Evolutionary conservation across 1,140 invertebrate species (phyloP).

Genomic region (Cylas formicarius): DNA sequence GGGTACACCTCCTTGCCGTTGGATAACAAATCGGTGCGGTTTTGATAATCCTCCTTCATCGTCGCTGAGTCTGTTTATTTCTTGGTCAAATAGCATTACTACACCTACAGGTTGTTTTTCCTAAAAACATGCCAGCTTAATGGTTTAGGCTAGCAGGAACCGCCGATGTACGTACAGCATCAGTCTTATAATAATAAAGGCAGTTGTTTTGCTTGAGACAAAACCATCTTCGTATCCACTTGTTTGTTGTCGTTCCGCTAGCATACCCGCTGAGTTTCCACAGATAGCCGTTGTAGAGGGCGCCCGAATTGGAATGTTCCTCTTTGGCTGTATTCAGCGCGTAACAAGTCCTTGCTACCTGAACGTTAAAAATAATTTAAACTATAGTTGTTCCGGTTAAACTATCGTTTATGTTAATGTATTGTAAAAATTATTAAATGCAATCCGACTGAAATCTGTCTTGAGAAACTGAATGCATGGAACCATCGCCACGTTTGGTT

Average conservation of each 20-base stretch:
- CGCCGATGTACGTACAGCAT: conserved; percentile 53
- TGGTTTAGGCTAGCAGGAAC: no score
- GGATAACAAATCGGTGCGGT: conserved; percentile 61
- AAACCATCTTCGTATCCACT: conserved; percentile 89
- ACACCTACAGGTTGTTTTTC: conserved; percentile 84
- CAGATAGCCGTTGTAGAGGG: conserved; percentile 69
- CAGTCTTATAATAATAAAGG: conserved; percentile 91
- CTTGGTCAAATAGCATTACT: conserved; percentile 77
- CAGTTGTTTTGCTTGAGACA: conserved; percentile 85
- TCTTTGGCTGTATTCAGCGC: conserved; percentile 59
- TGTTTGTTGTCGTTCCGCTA: conserved; percentile 50
- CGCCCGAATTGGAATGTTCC: conserved; percentile 47
- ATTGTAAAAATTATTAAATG: no score
- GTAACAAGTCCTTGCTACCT: conserved; percentile 70
- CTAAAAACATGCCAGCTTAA: conserved; percentile 44
- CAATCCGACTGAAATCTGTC: no score
- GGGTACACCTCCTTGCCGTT: conserved; percentile 67
- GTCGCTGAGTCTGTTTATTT: conserved; percentile 59
- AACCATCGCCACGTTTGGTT: no score
- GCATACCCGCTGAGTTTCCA: conserved; percentile 62
- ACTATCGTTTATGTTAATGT: no score
- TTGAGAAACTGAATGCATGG: no score
- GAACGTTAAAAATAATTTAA: no score
- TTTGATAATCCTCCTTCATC: conserved; percentile 43
- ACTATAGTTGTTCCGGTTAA: no score